Percentiles rank a stretch among this genome's conserved stretches.
These are phyloP conservation scores for Philhelius pedissequus DNA, from an alignment of 2,888 invertebrate genomes.

Conservation along the genomic window DNA sequence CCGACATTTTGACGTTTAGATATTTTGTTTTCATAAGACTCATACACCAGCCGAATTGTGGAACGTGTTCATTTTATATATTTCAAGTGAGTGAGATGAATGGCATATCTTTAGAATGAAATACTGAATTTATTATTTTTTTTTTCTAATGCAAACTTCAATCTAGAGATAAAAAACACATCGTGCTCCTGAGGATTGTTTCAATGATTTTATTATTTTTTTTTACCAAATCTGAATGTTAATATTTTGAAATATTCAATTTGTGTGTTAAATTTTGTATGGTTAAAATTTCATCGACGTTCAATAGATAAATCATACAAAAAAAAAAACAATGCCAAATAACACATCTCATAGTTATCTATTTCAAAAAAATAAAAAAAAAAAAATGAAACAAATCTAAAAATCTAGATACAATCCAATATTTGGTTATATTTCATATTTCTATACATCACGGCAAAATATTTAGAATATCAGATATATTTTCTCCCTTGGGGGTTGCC, in stretches of 20 bases:
- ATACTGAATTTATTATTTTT: neutral
- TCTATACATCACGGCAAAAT: conserved; percentile 53
- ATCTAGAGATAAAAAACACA: conserved; percentile 1
- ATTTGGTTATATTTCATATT: conserved; percentile 60
- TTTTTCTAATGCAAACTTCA: conserved; percentile 6
- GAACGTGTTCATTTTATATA: neutral
- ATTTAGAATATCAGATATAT: conserved; percentile 55
- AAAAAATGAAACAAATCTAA: conserved; percentile 21
- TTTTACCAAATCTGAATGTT: conserved; percentile 65
- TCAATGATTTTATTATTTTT: conserved; percentile 14
- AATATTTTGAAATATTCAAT: conserved; percentile 61
- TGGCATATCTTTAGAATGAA: neutral
- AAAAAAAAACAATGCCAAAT: conserved; percentile 26
- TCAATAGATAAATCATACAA: conserved; percentile 59
- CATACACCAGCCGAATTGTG: neutral
- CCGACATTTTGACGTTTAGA: neutral
- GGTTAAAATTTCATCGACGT: conserved; percentile 63
- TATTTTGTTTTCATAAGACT: neutral
- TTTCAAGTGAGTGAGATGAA: neutral
- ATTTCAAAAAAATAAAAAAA: neutral
- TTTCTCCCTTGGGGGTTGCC: conserved; percentile 35
- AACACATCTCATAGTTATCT: conserved; percentile 11
- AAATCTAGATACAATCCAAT: conserved; percentile 56
- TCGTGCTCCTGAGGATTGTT: conserved; percentile 29
- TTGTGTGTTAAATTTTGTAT: conserved; percentile 23